A percentile compares a stretch with the other conserved stretches of the same genome.
These are phyloP conservation scores for Girardinichthys multiradiatus DNA, from an alignment of 2,113 vertebrate species.

Conservation along the genomic window DNA sequence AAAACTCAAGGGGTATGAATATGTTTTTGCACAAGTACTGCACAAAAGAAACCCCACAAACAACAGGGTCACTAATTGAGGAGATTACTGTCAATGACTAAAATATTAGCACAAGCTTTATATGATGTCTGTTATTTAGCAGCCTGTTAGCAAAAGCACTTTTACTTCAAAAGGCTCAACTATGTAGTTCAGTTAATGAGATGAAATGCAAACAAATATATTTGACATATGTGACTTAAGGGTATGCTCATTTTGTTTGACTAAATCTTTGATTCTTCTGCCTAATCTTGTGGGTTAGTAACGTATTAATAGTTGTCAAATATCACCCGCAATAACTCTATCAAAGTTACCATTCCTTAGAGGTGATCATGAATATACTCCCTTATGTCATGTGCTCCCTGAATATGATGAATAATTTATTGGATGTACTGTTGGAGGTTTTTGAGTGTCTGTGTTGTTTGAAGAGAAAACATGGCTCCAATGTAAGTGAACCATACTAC, in stretches of 20 bases:
- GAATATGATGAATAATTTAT: slow-evolving; percentile 41
- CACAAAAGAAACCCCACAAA: background rate
- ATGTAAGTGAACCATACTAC: slow-evolving; percentile 64
- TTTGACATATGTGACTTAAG: slow-evolving; percentile 55
- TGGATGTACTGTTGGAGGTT: slow-evolving; percentile 65
- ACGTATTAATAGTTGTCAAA: slow-evolving; percentile 56
- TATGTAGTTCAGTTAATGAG: slow-evolving; percentile 49
- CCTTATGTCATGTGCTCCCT: slow-evolving; percentile 37
- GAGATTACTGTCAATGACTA: slow-evolving; percentile 42
- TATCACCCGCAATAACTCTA: slow-evolving; percentile 61
- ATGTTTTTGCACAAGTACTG: background rate
- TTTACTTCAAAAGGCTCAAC: slow-evolving; percentile 77
- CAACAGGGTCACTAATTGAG: slow-evolving; percentile 64
- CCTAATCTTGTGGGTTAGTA: slow-evolving; percentile 33
- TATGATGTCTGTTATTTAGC: slow-evolving; percentile 6
- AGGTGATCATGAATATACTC: slow-evolving; percentile 26
- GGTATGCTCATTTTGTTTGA: slow-evolving; percentile 45
- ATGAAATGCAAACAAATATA: slow-evolving; percentile 39
- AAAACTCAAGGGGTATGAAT: background rate
- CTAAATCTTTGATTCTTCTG: slow-evolving; percentile 36
- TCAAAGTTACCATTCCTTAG: slow-evolving; percentile 49
- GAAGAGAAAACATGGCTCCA: slow-evolving; percentile 50
- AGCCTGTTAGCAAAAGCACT: slow-evolving; percentile 73
- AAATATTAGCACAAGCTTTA: slow-evolving; percentile 60
- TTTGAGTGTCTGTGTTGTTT: slow-evolving; percentile 56